Evolutionary conservation across 2,888 invertebrate species (phyloP).

Genomic region (Tiliacea aurago): DNA sequence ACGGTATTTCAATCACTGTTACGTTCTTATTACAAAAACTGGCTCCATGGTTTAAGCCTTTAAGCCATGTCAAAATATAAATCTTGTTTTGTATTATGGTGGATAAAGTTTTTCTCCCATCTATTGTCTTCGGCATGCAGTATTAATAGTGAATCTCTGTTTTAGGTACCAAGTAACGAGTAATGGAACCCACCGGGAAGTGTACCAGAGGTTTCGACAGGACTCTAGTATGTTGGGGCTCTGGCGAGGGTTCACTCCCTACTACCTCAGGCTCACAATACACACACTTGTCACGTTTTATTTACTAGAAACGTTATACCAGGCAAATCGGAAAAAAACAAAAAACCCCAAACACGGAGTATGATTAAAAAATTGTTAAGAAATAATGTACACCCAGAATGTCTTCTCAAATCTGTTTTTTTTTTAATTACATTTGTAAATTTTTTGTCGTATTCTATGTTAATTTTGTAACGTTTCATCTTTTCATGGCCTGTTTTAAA

Average conservation of each 20-base stretch:
- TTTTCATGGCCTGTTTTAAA: not conserved
- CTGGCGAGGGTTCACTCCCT: slow-evolving; percentile 99
- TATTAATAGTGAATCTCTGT: slow-evolving; percentile 12
- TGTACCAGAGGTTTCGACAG: slow-evolving; percentile 44
- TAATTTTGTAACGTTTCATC: slow-evolving; percentile 13
- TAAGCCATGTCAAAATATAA: too few species aligned
- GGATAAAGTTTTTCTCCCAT: not conserved
- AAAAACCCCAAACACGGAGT: not conserved
- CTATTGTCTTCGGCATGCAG: not conserved
- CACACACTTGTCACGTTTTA: slow-evolving; percentile 98
- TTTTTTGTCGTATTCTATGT: slow-evolving; percentile 12
- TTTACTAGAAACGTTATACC: slow-evolving; percentile 93
- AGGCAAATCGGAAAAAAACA: slow-evolving; percentile 78
- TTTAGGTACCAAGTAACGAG: slow-evolving; percentile 73
- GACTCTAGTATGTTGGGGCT: slow-evolving; percentile 96
- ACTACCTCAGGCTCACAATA: slow-evolving; percentile 97
- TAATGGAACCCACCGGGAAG: slow-evolving; percentile 45
- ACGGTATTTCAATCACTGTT: too few species aligned
- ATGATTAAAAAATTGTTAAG: slow-evolving; percentile 2
- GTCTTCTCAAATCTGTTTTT: not conserved
- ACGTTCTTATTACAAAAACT: too few species aligned
- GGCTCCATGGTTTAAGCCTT: too few species aligned
- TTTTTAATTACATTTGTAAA: not conserved
- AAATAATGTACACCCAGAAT: slow-evolving; percentile 21
- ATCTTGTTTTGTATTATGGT: too few species aligned